Evolutionary conservation across 1,140 invertebrate genomes (phyloP), one percentile per base, ranked within the genome.

Genomic region (Drosophila miranda): DNA sequence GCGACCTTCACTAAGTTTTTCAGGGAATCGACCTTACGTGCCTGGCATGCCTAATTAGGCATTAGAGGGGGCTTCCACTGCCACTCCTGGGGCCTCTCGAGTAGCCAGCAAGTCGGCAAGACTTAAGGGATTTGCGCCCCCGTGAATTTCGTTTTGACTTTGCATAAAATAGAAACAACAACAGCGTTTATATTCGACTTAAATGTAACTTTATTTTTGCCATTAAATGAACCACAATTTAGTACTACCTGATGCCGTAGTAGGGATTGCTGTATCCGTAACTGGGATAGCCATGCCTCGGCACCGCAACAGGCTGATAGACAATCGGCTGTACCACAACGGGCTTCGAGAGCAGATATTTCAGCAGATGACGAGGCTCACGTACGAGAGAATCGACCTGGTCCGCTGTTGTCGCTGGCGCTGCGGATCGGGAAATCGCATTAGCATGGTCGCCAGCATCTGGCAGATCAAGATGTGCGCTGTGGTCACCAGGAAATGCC

Each of bases 1-100:
- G 77, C 80, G 73, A 77, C 80, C 81, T 81, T 77, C 58, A 60
- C 50, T 63, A 86, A 84, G 77, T 86, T 80, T 86, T 73, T 52
- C 70, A 44, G 62, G 53, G 77, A 86, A 86, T 77, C 68, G 60
- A 58, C 61, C 28, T 61, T 81, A 87, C 81, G 82, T 86, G 82
- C 68, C 64, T 46, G 42, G 64, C 77, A 81, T 86, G 55, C 55
- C 61, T 86, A 86, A 87, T 86, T 80, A 81, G 73, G 72, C 61
- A 80, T 86, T 86, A 73, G 56, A 26, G 50, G 46, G 28, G 44
- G 19, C 19, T 23, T 3, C 11, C 23, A 26, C 34, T 11, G 8
- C 28, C 23, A 30, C 28, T 8, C 28, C 28, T 30, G 7, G 28
- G 7, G 6, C 8, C 28, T 30, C 28, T 26, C 23, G 5, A 26